Percentiles rank a stretch among this genome's conserved stretches.
These are phyloP conservation scores for Crotalus tigris DNA, from an alignment of 2,113 vertebrate species.

Conservation along the genomic window DNA sequence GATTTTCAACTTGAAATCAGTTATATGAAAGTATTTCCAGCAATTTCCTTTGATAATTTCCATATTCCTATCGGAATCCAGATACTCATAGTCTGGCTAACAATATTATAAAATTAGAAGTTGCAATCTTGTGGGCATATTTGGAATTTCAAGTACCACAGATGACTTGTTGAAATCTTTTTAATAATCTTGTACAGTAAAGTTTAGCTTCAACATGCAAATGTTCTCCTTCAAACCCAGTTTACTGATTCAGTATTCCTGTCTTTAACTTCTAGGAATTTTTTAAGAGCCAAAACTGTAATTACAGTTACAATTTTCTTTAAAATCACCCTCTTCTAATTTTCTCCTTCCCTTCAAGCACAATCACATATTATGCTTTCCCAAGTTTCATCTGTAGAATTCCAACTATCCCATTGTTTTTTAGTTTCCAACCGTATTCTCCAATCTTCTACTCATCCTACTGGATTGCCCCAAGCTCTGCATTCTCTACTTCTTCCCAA, in stretches of 20 bases:
- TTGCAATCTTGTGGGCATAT: neutral
- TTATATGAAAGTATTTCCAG: neutral
- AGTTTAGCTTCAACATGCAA: neutral
- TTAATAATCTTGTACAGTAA: neutral
- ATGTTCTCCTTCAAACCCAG: neutral
- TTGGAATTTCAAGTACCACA: neutral
- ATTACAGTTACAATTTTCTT: neutral
- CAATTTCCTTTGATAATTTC: neutral
- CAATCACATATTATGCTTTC: neutral
- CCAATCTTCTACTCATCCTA: neutral
- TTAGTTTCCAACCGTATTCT: neutral
- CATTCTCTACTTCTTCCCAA: neutral
- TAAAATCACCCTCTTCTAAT: neutral
- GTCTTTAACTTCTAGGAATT: neutral
- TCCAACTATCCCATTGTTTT: neutral
- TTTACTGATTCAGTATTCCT: neutral
- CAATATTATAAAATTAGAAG: neutral
- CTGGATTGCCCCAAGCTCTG: neutral
- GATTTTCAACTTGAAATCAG: neutral
- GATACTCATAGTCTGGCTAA: neutral
- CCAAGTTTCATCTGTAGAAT: neutral
- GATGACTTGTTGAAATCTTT: neutral
- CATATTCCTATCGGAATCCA: neutral
- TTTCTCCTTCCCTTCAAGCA: neutral
- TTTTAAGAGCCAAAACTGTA: neutral